A percentile compares a stretch with the other conserved stretches of the same genome.
phyloP scores from a whole-genome alignment of 2,888 invertebrate genomes.

The Tiphia femorata region DNA sequence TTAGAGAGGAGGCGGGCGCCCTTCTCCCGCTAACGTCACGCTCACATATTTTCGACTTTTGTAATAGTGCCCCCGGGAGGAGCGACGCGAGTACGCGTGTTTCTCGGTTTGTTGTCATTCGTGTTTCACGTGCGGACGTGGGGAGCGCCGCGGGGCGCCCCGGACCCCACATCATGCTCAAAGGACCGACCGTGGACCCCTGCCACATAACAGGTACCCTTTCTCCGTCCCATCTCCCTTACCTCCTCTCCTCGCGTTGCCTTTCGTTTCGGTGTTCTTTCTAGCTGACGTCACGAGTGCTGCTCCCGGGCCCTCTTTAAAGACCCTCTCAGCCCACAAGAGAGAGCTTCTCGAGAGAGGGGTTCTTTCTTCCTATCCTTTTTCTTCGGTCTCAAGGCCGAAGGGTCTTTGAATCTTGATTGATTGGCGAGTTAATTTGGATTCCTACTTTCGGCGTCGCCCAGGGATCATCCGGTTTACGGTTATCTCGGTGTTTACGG shows the following conservation, averaged over 20 bases:
- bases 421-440: constrained; percentile 23
- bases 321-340: too few species aligned
- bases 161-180: constrained; percentile 56
- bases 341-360: too few species aligned
- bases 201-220: constrained; percentile 23
- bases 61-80: constrained; percentile 23
- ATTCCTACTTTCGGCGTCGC: too few species aligned
- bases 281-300: background rate
- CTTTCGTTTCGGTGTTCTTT: too few species aligned
- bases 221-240: constrained; percentile 12
- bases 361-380: background rate
- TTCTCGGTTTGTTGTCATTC: constrained; percentile 55
- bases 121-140: constrained; percentile 44
- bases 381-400: background rate
- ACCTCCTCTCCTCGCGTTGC: background rate
- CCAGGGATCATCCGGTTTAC: too few species aligned
- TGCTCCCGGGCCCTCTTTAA: background rate
- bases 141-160: constrained; percentile 45
- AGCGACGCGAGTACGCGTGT: constrained; percentile 42
- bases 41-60: constrained; percentile 33
- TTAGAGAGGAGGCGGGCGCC: too few species aligned
- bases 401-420: constrained; percentile 35
- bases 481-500: too few species aligned
- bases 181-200: constrained; percentile 48
- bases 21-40: too few species aligned